These are phyloP conservation scores for Pseudochromis fuscus DNA, from an alignment of 2,797 vertebrate genomes.

Conservation along the genomic window DNA sequence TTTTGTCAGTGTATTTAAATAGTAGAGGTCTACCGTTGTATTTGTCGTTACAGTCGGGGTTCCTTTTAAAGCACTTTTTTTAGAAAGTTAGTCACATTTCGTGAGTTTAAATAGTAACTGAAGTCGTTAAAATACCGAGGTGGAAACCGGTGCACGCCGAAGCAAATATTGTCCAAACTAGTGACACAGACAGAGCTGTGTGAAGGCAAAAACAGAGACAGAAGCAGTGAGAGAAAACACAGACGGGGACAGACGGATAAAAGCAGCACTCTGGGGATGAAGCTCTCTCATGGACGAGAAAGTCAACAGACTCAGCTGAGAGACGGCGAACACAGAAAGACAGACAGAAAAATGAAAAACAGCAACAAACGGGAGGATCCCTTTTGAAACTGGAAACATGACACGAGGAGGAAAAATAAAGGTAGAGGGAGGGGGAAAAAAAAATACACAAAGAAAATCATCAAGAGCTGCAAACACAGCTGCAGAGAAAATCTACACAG, in stretches of 20 bases:
- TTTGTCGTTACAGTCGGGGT: too few relatives aligned
- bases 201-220: conserved; percentile 22
- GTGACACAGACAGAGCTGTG: conserved; percentile 7
- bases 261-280: conserved; percentile 57
- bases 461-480: background rate
- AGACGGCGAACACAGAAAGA: conserved; percentile 34
- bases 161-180: conserved; percentile 18
- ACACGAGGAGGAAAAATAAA: background rate
- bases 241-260: conserved; percentile 54
- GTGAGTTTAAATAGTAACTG: too few relatives aligned
- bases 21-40: too few relatives aligned
- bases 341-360: conserved; percentile 38
- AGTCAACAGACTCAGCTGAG: conserved; percentile 54
- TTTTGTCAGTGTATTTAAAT: too few relatives aligned
- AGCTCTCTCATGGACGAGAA: conserved; percentile 55
- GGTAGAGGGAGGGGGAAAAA: background rate
- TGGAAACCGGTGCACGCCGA: conserved; percentile 1
- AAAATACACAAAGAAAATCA: background rate
- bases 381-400: conserved; percentile 1
- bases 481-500: background rate
- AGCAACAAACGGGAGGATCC: conserved; percentile 21
- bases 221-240: conserved; percentile 33
- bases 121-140: background rate
- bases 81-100: too few relatives aligned
- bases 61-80: too few relatives aligned